Conservation (phyloP, 30 jellyfish, hydroid and myxozoan species). For the Rhopilema esculentum region DNA sequence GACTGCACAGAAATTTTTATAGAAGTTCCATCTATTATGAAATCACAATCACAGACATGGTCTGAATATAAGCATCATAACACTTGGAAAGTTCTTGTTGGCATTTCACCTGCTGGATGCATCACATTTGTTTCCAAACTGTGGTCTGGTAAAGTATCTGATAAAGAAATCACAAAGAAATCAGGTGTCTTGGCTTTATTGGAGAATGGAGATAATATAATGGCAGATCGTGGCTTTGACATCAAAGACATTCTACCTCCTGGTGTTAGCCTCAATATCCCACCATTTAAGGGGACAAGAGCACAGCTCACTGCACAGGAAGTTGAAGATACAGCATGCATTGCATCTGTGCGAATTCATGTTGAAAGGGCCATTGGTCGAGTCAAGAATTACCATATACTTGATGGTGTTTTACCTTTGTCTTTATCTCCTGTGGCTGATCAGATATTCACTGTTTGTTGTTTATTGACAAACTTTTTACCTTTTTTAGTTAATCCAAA, state of each 20-base stretch:
- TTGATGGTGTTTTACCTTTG: slow-evolving; percentile 21
- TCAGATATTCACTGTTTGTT: slow-evolving; percentile 16
- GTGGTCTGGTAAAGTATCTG: slow-evolving; percentile 7
- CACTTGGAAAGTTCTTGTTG: neutral
- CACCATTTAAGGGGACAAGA: slow-evolving; percentile 34
- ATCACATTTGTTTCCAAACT: slow-evolving; percentile 1
- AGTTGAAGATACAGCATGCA: slow-evolving; percentile 28
- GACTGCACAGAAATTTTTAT: neutral
- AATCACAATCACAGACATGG: neutral
- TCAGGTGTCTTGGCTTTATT: neutral
- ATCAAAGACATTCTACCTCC: slow-evolving; percentile 37
- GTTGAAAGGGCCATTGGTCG: slow-evolving; percentile 53
- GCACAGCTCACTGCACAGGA: slow-evolving; percentile 57
- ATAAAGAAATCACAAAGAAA: neutral
- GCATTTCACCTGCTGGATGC: neutral
- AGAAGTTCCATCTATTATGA: neutral
- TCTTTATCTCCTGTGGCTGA: slow-evolving; percentile 11
- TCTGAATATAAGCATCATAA: neutral
- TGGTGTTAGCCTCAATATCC: slow-evolving; percentile 36
- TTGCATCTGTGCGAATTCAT: slow-evolving; percentile 47
- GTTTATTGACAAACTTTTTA: neutral
- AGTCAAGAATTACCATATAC: neutral
- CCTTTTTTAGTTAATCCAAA: slow-evolving; percentile 9
- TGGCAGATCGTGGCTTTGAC: slow-evolving; percentile 53
- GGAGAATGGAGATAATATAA: neutral